Evolutionary conservation across 1,140 invertebrate species (phyloP).

Genomic region (Adelges cooleyi): DNA sequence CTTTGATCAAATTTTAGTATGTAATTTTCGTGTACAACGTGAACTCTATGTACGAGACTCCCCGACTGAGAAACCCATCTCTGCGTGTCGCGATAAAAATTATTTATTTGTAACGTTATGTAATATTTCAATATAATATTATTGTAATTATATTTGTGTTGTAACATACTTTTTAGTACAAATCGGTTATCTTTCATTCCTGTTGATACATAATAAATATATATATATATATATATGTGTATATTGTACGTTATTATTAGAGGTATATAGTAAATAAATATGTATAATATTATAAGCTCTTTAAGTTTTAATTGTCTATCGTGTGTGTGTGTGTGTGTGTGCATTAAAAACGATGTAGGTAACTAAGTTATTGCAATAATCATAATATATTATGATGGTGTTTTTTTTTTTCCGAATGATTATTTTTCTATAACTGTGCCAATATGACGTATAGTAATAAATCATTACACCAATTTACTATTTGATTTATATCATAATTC

Average conservation of each 20-base stretch:
- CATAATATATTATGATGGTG: slow-evolving; percentile 16
- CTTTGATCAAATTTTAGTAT: slow-evolving; percentile 7
- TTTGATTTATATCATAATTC: too few species aligned
- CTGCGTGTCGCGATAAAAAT: too few species aligned
- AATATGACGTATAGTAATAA: background rate
- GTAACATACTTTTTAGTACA: slow-evolving; percentile 26
- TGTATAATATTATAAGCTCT: background rate
- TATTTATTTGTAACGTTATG: background rate
- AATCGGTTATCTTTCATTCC: slow-evolving; percentile 5
- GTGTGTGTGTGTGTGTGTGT: too few species aligned
- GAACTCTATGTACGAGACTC: too few species aligned
- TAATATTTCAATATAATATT: too few species aligned
- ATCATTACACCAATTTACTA: too few species aligned
- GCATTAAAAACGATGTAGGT: background rate
- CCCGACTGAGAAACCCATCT: too few species aligned
- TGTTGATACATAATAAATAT: background rate
- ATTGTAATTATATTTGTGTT: too few species aligned
- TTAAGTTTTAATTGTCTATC: slow-evolving; percentile 17
- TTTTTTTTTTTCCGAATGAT: too few species aligned
- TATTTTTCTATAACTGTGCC: too few species aligned
- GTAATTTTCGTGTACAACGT: too few species aligned
- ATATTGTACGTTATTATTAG: background rate
- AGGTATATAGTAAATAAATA: background rate
- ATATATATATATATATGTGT: background rate
- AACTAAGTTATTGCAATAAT: background rate